These are phyloP conservation scores for Zosterops lateralis DNA, from an alignment of 2,113 vertebrate genomes.

Conservation along the genomic window DNA sequence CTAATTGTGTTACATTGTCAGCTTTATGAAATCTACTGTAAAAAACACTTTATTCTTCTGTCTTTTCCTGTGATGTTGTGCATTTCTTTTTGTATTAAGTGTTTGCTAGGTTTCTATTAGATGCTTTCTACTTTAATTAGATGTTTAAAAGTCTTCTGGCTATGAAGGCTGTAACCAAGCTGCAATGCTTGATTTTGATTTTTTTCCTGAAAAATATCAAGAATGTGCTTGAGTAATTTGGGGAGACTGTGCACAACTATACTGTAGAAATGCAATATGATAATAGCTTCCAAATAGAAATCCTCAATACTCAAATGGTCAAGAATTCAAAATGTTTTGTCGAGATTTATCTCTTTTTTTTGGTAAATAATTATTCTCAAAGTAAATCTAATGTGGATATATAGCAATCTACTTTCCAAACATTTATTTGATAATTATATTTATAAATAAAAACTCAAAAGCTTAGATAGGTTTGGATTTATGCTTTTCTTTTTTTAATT, in stretches of 20 bases:
- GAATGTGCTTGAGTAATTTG: slow-evolving; percentile 16
- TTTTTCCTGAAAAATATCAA: slow-evolving; percentile 16
- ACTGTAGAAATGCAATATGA: background rate
- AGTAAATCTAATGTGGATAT: background rate
- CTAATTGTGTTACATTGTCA: slow-evolving; percentile 66
- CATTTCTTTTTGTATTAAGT: slow-evolving; percentile 58
- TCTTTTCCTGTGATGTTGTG: slow-evolving; percentile 45
- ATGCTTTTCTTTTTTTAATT: background rate
- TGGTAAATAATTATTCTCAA: background rate
- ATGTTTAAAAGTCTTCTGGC: slow-evolving; percentile 41
- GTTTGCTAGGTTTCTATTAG: slow-evolving; percentile 56
- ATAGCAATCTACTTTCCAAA: background rate
- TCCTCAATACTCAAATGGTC: background rate
- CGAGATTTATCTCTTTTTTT: background rate
- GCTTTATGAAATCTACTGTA: slow-evolving; percentile 64
- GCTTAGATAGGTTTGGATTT: background rate
- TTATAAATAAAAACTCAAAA: background rate
- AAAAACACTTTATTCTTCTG: slow-evolving; percentile 58
- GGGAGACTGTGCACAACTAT: background rate
- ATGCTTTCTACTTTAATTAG: slow-evolving; percentile 69
- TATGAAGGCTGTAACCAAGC: slow-evolving; percentile 25
- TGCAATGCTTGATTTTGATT: background rate
- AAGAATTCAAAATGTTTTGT: background rate
- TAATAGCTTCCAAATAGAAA: background rate
- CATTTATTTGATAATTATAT: background rate